Base-by-base conservation (phyloP, 1,140 invertebrate genomes). In the Cylas formicarius region DNA sequence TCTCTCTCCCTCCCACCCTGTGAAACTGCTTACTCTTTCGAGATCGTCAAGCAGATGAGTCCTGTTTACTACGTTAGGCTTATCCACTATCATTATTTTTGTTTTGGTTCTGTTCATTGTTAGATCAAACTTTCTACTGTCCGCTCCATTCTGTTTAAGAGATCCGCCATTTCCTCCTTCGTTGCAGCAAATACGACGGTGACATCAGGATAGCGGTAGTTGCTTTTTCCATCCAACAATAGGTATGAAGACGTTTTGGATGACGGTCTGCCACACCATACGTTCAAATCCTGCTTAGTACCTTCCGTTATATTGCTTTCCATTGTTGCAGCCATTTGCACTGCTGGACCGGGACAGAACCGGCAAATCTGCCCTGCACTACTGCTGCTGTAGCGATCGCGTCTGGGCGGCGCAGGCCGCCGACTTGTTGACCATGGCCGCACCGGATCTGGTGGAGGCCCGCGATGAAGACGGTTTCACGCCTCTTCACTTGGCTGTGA, bases 381-480 rank as follows among this genome's bases (percentile, higher is more conserved):
- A 96, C 70, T 96, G 92, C 70, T 82, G 74, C 69, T 75, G 68
- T 52, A 75, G 67, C 64, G 72, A 57, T 27, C 57, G 54, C 27
- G 55, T 56, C 4, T 56, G 57, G 7, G 53, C 63, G 2, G 57
- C 63, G 2, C 63, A 69, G 61, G 82, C 77, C 37, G 79, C 81
- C 0, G 80, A 86, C 60, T 71, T 81, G 17, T 68, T 88, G 42
- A 72, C 90, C 14, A 74, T 81, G 63, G 78, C 80, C 29, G 86
- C 84, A 44, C 83, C 86, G 16, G 76, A 84, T 52, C 69, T 95
- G 40, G 72, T 93, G 17, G 79, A 86, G 58, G 76, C 80, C 10
- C 74, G 80, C 11, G 94, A 98, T 66, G 83, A 89, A 49, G 91
- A 97, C 65, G 93, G 93, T 27, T 90, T 95, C 63, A 93, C 91